Percentiles rank a stretch among this genome's conserved stretches.
phyloP scores from a whole-genome alignment of 2,888 invertebrate species.

The Tanytarsus gracilentus region DNA sequence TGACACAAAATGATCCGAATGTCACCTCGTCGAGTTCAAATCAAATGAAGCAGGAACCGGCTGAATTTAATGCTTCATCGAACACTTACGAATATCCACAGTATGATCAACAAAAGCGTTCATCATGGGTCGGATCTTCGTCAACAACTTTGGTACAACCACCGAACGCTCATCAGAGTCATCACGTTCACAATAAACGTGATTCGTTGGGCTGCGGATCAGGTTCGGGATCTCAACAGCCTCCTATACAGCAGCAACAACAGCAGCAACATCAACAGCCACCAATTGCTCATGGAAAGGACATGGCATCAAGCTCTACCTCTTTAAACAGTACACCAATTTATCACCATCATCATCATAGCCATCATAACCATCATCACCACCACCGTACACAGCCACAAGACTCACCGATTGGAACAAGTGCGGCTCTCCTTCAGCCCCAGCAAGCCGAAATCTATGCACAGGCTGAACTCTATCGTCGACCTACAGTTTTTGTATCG shows the following conservation, averaged over 20 bases:
- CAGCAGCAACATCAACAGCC: too few species aligned
- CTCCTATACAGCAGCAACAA: too few species aligned
- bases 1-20: slow-evolving; percentile 70
- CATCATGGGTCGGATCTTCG: slow-evolving; percentile 39
- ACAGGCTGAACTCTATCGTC: slow-evolving; percentile 54
- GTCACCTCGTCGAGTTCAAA: slow-evolving; percentile 41
- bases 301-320: slow-evolving; percentile 38
- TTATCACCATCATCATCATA: slow-evolving; percentile 48
- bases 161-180: slow-evolving; percentile 44
- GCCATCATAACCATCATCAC: slow-evolving; percentile 34
- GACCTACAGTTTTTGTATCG: slow-evolving; percentile 61
- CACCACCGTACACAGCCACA: slow-evolving; percentile 42
- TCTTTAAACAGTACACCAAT: slow-evolving; percentile 37
- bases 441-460: slow-evolving; percentile 40
- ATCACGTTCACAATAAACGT: slow-evolving; percentile 32
- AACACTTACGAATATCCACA: slow-evolving; percentile 39
- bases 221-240: slow-evolving; percentile 31
- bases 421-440: neutral
- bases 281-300: slow-evolving; percentile 44
- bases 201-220: slow-evolving; percentile 32
- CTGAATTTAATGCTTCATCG: slow-evolving; percentile 35
- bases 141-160: slow-evolving; percentile 33
- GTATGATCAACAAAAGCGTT: slow-evolving; percentile 39
- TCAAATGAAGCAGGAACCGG: slow-evolving; percentile 43
- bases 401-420: slow-evolving; percentile 38